Evolutionary conservation across 2,888 invertebrate species (phyloP).

Genomic region (Eilema sororculum): DNA sequence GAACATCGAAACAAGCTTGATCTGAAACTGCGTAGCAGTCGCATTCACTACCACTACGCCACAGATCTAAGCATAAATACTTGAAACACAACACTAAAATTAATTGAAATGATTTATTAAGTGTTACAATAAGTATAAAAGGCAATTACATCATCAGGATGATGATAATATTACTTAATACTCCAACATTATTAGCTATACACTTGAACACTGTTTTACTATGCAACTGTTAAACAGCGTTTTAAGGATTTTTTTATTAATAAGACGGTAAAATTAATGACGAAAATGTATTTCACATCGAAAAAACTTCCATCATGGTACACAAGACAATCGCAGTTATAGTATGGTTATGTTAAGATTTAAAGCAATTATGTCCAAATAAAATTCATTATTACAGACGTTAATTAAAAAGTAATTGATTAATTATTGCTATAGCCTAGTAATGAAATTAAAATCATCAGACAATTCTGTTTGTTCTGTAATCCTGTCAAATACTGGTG

Average conservation of each 20-base stretch:
- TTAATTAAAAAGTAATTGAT: conserved; percentile 1
- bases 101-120: background rate
- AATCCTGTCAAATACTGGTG: too few species aligned
- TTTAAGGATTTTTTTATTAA: too few species aligned
- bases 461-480: too few species aligned
- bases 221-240: too few species aligned
- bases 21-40: too few species aligned
- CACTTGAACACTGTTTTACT: too few species aligned
- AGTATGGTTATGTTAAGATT: background rate
- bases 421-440: background rate
- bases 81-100: background rate
- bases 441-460: background rate
- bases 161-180: background rate
- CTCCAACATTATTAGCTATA: background rate
- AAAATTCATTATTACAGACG: conserved; percentile 6
- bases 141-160: background rate
- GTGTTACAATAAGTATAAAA: background rate
- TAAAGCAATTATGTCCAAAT: conserved; percentile 5
- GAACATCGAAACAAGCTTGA: too few species aligned
- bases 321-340: background rate
- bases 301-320: conserved; percentile 5
- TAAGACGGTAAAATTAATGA: background rate
- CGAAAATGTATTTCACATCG: background rate
- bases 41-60: too few species aligned
- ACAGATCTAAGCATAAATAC: too few species aligned